These are phyloP conservation scores for Sycophila sp. DNA, from an alignment of 1,140 invertebrate genomes.

Conservation along the genomic window DNA sequence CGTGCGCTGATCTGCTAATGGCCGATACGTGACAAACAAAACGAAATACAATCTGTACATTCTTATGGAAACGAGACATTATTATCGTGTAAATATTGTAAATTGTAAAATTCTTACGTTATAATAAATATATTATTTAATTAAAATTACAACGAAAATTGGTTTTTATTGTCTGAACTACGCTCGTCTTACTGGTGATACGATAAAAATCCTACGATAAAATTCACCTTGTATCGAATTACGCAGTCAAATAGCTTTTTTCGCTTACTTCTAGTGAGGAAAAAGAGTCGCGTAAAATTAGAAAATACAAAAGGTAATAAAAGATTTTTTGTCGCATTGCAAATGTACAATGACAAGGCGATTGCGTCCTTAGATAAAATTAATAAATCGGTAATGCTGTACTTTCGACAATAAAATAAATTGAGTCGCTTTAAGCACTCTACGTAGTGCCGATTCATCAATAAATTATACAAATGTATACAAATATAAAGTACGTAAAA, in stretches of 20 bases:
- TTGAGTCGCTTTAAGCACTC: neutral
- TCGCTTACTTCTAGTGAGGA: too few species aligned
- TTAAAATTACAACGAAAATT: constrained; percentile 26
- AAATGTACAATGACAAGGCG: constrained; percentile 29
- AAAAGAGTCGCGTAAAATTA: constrained; percentile 11
- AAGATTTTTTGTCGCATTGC: constrained; percentile 6
- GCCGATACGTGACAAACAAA: constrained; percentile 55
- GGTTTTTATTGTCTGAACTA: neutral
- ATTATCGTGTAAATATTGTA: constrained; percentile 63
- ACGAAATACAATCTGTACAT: constrained; percentile 31
- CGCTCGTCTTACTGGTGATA: neutral
- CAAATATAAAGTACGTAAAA: constrained; percentile 25
- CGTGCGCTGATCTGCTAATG: constrained; percentile 65
- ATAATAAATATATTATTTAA: constrained; percentile 47
- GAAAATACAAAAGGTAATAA: too few species aligned
- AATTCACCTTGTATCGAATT: neutral
- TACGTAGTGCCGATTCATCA: neutral
- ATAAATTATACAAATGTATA: constrained; percentile 38
- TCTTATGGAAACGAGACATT: constrained; percentile 43
- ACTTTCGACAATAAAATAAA: neutral
- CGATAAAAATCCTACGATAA: constrained; percentile 5
- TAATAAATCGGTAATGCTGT: constrained; percentile 20
- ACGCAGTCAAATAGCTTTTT: neutral
- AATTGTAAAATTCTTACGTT: constrained; percentile 35
- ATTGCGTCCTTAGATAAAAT: constrained; percentile 21